Evolutionary conservation across 2,113 vertebrate genomes (phyloP).

Genomic region (Corythoichthys intestinalis): DNA sequence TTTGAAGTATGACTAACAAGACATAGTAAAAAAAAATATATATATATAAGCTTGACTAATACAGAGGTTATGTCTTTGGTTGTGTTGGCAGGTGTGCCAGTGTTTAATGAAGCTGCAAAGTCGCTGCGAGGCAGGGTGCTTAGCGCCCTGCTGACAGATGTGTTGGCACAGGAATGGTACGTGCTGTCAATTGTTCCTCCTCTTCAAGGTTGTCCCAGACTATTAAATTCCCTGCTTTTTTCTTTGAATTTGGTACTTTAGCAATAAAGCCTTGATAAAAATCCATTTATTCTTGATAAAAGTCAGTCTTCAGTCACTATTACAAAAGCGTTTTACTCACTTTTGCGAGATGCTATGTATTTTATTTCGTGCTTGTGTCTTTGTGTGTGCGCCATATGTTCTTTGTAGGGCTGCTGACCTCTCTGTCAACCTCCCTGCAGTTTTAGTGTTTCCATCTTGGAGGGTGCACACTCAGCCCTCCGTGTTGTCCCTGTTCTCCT

Average conservation of each 20-base stretch:
- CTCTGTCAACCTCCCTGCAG: slow-evolving; percentile 69
- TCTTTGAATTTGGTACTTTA: neutral
- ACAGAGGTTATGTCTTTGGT: neutral
- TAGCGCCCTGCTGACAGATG: slow-evolving; percentile 76
- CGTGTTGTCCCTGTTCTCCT: slow-evolving; percentile 49
- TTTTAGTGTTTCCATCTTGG: slow-evolving; percentile 74
- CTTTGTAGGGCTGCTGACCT: slow-evolving; percentile 75
- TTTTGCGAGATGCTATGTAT: neutral
- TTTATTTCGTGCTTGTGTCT: slow-evolving; percentile 2
- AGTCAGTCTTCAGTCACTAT: neutral
- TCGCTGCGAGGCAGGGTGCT: slow-evolving; percentile 73
- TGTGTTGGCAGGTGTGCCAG: slow-evolving; percentile 60
- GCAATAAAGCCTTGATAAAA: neutral
- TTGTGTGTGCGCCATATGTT: neutral
- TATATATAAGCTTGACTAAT: neutral
- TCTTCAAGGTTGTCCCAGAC: slow-evolving; percentile 11
- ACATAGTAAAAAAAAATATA: neutral
- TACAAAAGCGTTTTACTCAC: neutral
- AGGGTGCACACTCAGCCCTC: slow-evolving; percentile 48
- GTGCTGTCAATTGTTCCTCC: neutral
- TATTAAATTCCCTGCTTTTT: neutral
- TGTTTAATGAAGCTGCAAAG: slow-evolving; percentile 76
- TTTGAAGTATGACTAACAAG: neutral
- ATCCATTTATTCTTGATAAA: neutral
- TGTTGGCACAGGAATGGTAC: slow-evolving; percentile 70